phyloP scores from a whole-genome alignment of 2,113 vertebrate species.

The Phylloscopus trochiloides region DNA sequence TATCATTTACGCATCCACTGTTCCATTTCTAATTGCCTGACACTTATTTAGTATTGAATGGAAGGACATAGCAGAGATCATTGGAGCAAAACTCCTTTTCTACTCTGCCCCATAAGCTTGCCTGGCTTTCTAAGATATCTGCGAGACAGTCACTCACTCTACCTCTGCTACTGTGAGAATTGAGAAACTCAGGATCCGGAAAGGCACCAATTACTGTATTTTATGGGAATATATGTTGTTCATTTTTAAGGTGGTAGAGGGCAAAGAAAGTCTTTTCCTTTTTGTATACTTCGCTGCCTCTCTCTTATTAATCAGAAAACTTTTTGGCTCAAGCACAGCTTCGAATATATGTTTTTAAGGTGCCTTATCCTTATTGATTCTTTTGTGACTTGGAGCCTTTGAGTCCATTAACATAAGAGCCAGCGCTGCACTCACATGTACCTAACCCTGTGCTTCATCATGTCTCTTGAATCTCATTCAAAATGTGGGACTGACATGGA shows the following conservation, averaged over 20 bases:
- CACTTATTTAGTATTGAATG: conserved; percentile 53
- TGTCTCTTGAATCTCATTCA: conserved; percentile 2
- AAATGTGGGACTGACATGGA: not conserved
- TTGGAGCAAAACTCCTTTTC: conserved; percentile 47
- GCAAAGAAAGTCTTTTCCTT: conserved; percentile 53
- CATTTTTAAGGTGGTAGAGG: conserved; percentile 53
- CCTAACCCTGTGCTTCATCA: not conserved
- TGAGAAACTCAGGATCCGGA: conserved; percentile 51
- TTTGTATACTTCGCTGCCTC: conserved; percentile 4
- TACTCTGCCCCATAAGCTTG: conserved; percentile 18
- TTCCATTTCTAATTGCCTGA: conserved; percentile 68
- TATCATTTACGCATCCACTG: conserved; percentile 38
- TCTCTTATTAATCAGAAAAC: conserved; percentile 45
- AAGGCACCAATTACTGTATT: conserved; percentile 58
- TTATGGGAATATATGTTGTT: conserved; percentile 50
- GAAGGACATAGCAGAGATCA: conserved; percentile 45
- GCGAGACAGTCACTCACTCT: not conserved
- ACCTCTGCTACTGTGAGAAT: conserved; percentile 9
- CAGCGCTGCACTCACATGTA: not conserved
- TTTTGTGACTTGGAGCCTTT: not conserved
- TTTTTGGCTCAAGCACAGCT: not conserved
- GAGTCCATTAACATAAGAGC: conserved; percentile 33
- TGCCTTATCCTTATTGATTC: conserved; percentile 29
- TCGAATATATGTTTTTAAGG: conserved; percentile 7
- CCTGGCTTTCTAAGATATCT: conserved; percentile 42